phyloP scores from a whole-genome alignment of 1,140 invertebrate species.

The Hycleus cichorii region DNA sequence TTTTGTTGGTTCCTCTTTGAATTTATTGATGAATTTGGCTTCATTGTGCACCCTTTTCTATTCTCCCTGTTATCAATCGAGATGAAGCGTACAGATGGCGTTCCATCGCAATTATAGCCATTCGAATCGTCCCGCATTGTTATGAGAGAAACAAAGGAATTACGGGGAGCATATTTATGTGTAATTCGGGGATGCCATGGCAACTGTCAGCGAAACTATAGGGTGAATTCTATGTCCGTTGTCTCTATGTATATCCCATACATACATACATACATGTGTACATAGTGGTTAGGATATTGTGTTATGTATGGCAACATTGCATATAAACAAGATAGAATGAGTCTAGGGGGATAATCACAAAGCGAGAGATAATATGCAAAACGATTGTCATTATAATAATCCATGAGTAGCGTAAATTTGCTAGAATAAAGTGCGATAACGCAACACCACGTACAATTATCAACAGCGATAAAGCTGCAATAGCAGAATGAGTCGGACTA shows the following conservation, averaged over 20 bases:
- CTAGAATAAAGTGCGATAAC: too few relatives aligned
- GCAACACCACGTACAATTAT: too few relatives aligned
- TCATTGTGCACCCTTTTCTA: conserved; percentile 3
- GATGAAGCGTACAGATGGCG: conserved; percentile 11
- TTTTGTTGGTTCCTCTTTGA: neutral
- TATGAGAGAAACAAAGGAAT: conserved; percentile 23
- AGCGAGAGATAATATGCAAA: too few relatives aligned
- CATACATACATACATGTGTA: too few relatives aligned
- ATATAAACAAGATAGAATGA: too few relatives aligned
- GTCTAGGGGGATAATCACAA: too few relatives aligned
- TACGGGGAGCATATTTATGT: conserved; percentile 22
- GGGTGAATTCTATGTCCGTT: conserved; percentile 8
- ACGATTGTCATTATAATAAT: too few relatives aligned
- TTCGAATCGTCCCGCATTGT: conserved; percentile 15
- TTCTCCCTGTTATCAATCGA: conserved; percentile 11
- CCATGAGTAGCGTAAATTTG: too few relatives aligned
- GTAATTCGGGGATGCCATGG: conserved; percentile 20
- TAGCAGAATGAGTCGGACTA: too few relatives aligned
- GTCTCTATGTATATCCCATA: neutral
- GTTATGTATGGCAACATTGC: too few relatives aligned
- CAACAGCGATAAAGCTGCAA: too few relatives aligned
- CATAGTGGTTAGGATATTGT: too few relatives aligned
- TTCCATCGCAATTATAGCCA: conserved; percentile 13
- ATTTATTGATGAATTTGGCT: neutral
- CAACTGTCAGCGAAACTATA: conserved; percentile 11